A percentile compares a stretch with the other conserved stretches of the same genome.
Conservation (phyloP, 2,797 vertebrate species). For the Babyrousa celebensis region DNA sequence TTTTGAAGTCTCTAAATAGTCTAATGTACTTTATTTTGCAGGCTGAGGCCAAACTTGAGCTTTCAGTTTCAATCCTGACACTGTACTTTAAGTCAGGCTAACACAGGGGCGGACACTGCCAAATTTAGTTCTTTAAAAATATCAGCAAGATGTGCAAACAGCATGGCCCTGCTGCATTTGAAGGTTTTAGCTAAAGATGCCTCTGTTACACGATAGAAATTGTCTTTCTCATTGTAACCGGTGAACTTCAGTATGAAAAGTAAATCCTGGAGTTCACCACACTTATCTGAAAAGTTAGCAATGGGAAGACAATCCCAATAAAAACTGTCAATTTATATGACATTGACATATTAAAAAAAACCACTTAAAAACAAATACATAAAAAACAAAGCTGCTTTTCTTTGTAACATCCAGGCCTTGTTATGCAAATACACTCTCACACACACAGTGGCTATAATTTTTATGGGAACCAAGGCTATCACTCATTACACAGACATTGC, state of each 20-base stretch:
- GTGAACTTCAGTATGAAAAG: not conserved
- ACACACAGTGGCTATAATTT: not conserved
- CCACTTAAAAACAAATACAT: not conserved
- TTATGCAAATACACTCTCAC: not conserved
- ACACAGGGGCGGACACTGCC: not conserved
- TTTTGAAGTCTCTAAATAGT: not conserved
- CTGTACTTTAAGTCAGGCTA: conserved; percentile 2
- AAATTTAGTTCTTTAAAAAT: conserved; percentile 69
- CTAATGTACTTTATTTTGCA: not conserved
- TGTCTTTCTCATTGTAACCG: not conserved
- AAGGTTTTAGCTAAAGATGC: conserved; percentile 32
- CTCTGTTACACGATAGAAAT: not conserved
- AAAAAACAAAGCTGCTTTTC: not conserved
- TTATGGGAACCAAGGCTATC: not conserved
- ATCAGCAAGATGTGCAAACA: conserved; percentile 42
- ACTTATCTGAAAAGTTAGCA: not conserved
- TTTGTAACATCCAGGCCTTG: not conserved
- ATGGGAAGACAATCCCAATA: not conserved
- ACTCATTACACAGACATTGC: not conserved
- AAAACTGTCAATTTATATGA: not conserved
- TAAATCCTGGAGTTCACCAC: not conserved
- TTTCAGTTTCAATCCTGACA: conserved; percentile 66
- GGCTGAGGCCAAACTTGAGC: not conserved
- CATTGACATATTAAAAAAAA: too few relatives aligned
- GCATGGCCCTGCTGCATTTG: not conserved